These are phyloP conservation scores for Oxyura jamaicensis DNA, from an alignment of 2,113 vertebrate species.

Conservation along the genomic window DNA sequence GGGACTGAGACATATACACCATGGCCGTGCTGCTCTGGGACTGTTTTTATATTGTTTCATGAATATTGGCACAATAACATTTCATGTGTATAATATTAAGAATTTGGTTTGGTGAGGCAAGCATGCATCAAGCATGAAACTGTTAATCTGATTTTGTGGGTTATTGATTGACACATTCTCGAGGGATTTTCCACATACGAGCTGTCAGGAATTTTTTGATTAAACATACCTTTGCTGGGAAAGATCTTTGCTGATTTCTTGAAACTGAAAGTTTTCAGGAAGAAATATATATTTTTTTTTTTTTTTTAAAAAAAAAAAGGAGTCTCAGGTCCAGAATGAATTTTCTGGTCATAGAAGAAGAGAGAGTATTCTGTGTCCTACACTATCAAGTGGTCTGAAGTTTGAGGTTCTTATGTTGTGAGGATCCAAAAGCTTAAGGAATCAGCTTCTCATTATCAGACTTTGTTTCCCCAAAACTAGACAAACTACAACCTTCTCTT, in stretches of 20 bases:
- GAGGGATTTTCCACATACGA: background rate
- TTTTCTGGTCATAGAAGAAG: background rate
- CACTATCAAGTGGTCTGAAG: background rate
- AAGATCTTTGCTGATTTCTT: background rate
- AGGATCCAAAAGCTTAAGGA: background rate
- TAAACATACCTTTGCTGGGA: background rate
- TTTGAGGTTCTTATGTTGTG: background rate
- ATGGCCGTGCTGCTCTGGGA: background rate
- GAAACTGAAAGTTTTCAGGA: background rate
- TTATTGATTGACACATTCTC: accelerated
- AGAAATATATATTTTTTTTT: background rate
- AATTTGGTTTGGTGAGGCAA: background rate
- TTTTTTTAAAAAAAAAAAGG: background rate
- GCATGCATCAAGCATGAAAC: background rate
- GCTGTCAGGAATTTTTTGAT: background rate
- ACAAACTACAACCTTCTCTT: background rate
- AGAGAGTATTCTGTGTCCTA: background rate
- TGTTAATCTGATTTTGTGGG: background rate
- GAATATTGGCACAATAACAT: background rate
- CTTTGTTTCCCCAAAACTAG: background rate
- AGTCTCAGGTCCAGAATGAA: background rate
- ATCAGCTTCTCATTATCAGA: background rate
- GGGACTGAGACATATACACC: background rate
- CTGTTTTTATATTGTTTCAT: background rate
- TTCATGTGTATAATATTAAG: background rate